Evolutionary conservation across 2,113 vertebrate species (phyloP).

Genomic region (Oncorhynchus clarkii): DNA sequence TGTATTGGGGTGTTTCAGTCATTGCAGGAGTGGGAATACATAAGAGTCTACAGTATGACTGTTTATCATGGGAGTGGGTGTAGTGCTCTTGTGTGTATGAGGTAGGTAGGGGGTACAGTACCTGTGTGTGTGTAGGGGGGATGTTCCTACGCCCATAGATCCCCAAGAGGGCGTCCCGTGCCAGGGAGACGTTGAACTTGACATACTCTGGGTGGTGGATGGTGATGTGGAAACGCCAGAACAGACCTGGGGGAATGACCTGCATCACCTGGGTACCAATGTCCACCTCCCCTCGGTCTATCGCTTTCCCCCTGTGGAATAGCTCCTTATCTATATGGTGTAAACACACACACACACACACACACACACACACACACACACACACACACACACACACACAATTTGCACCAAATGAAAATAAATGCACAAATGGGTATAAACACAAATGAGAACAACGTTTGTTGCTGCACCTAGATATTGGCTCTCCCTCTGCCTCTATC

Average conservation of each 20-base stretch:
- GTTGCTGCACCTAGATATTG: neutral
- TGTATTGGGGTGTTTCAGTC: too few relatives aligned
- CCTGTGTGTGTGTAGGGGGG: slow-evolving; percentile 98
- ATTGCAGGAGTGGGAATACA: too few relatives aligned
- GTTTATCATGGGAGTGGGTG: neutral
- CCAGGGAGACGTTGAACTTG: slow-evolving; percentile 96
- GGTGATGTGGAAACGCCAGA: slow-evolving; percentile 97
- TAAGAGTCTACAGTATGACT: neutral
- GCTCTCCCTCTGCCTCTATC: neutral
- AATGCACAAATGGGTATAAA: neutral
- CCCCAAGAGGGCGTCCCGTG: slow-evolving; percentile 91
- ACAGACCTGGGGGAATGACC: slow-evolving; percentile 91
- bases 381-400: neutral
- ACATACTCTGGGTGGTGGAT: slow-evolving; percentile 93
- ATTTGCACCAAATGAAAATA: too few relatives aligned
- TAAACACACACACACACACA: too few relatives aligned
- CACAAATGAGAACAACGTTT: neutral
- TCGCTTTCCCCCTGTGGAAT: slow-evolving; percentile 80
- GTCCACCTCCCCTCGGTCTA: slow-evolving; percentile 93
- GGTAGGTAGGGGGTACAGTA: slow-evolving; percentile 53
- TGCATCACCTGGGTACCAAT: slow-evolving; percentile 91
- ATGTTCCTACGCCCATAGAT: slow-evolving; percentile 97
- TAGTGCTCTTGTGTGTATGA: neutral
- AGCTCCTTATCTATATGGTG: slow-evolving; percentile 63
- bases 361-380: too few relatives aligned